phyloP scores from a whole-genome alignment of 2,797 vertebrate genomes.

The Enteromius thamalakanensis region DNA sequence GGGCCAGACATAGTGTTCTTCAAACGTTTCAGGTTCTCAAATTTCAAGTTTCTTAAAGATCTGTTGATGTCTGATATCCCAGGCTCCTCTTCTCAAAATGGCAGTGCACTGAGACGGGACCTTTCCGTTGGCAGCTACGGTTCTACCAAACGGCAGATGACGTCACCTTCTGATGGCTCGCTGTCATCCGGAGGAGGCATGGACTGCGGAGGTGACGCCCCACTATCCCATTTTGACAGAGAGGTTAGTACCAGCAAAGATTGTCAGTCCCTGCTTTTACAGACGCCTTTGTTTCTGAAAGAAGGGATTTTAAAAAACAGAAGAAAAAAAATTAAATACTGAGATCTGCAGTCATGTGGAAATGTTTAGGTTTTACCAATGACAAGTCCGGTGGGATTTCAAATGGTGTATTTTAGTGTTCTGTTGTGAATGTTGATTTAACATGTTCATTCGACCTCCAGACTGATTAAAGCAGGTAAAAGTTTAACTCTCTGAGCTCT shows the following conservation, averaged over 20 bases:
- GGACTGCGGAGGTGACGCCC: constrained; percentile 87
- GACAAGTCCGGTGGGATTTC: not conserved
- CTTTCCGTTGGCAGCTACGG: constrained; percentile 89
- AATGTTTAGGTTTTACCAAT: not conserved
- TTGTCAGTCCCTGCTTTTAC: not conserved
- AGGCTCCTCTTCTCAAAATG: constrained; percentile 94
- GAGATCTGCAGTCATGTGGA: not conserved
- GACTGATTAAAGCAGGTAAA: constrained; percentile 52
- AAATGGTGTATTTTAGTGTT: not conserved
- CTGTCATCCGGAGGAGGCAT: constrained; percentile 93
- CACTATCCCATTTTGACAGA: constrained; percentile 91
- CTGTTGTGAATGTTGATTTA: constrained; percentile 32
- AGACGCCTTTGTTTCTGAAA: not conserved
- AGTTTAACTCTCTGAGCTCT: not conserved
- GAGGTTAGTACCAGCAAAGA: constrained; percentile 82
- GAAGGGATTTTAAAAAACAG: not conserved
- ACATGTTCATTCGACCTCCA: constrained; percentile 38
- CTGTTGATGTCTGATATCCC: not conserved
- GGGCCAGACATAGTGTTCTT: not conserved
- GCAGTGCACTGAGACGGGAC: constrained; percentile 90
- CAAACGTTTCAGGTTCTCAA: not conserved
- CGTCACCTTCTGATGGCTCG: constrained; percentile 95
- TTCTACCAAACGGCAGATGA: constrained; percentile 87
- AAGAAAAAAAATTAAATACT: not conserved
- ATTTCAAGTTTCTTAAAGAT: not conserved